Evolutionary conservation across 2,797 vertebrate genomes (phyloP), one percentile per base, ranked within the genome.

Genomic region (Aeoliscus strigatus): DNA sequence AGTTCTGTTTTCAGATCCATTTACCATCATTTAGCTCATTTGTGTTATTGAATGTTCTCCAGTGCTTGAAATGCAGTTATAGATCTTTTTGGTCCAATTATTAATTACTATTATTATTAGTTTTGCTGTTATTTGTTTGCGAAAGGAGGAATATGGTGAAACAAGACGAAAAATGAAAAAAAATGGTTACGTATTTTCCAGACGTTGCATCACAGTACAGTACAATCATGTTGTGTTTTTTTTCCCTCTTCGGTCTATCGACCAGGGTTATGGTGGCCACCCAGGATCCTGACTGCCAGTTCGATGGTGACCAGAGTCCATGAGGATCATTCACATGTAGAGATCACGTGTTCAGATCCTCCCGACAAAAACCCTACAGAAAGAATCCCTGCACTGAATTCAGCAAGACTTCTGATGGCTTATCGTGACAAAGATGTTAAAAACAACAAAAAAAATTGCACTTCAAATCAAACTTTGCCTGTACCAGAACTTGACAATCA

Each of bases 251-350:
- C 80, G 86, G 81, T 86, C 88, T 79, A 77, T 85, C 84, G 82
- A 62, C 82, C 86, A 87, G 53, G 71, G 63, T 43, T 88, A 88
- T 64, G 86, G 85, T 40, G 75, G 79, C 36, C 83, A 75, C 76
- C 78, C 83, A 52, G 85, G 88, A 86, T 88, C 87, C 82, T 89
- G 88, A 89, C 85, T 84, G 71, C 71, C 66, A 62, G 3, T 69
- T 57, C 61, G 75, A 24, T 73, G 38, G 70, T 66, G 77, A 81
- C 68, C 67, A 73, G 78, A 83, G 70, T 31, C 75, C 70, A 56
- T 82, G 82, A 84, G 67, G 81, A 77, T 79, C 77, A 79, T 66
- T 52, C 60, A 42, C 32, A 70, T 73, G 40, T 71, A 62, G n/a
- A 78, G 77, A 72, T 55, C 65, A 63, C 54, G n/a, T n/a, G n/a